A percentile compares a stretch with the other conserved stretches of the same genome.
Evolutionary conservation across 2,888 invertebrate genomes (phyloP).

Genomic region (Timandra comae): DNA sequence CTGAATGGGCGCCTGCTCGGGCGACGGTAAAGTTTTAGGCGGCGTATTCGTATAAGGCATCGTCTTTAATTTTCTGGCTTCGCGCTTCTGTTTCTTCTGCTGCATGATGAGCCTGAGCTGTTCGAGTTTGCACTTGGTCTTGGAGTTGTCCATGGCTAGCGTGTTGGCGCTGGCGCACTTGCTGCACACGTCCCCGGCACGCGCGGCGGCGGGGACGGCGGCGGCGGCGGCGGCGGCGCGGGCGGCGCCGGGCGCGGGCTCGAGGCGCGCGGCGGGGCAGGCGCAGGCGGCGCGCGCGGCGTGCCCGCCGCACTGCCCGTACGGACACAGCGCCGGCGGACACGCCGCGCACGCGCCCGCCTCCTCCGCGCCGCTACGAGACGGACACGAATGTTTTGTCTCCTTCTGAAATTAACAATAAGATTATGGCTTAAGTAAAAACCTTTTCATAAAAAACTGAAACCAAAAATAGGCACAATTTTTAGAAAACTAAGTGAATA

Average conservation of each 20-base stretch:
- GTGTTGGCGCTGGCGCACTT: conserved; percentile 63
- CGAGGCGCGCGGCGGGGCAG: conserved; percentile 31
- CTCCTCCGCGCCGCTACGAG: conserved; percentile 29
- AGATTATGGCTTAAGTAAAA: no score
- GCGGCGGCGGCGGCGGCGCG: conserved; percentile 40
- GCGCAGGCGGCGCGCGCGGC: conserved; percentile 14
- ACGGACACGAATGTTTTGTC: conserved; percentile 46
- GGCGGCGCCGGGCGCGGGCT: conserved; percentile 31
- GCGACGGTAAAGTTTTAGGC: conserved; percentile 89
- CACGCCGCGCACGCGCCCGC: conserved; percentile 44
- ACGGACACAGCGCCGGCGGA: conserved; percentile 44
- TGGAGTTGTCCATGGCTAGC: conserved; percentile 83
- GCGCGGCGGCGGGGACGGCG: conserved; percentile 31
- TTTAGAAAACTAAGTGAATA: no score
- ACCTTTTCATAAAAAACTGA: no score
- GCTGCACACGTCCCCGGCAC: conserved; percentile 54
- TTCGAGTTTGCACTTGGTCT: conserved; percentile 90
- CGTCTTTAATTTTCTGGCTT: conserved; percentile 83
- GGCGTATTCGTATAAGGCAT: conserved; percentile 76
- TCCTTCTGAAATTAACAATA: conserved; percentile 51
- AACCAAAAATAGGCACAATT: no score
- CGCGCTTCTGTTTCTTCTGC: conserved; percentile 89
- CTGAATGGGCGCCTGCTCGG: conserved; percentile 89
- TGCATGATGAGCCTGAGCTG: conserved; percentile 93
- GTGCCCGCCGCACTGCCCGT: conserved; percentile 60